Percentiles rank a stretch among this genome's conserved stretches.
Conservation (phyloP, 2,113 vertebrate species). For the Neolamprologus cancellatus region DNA sequence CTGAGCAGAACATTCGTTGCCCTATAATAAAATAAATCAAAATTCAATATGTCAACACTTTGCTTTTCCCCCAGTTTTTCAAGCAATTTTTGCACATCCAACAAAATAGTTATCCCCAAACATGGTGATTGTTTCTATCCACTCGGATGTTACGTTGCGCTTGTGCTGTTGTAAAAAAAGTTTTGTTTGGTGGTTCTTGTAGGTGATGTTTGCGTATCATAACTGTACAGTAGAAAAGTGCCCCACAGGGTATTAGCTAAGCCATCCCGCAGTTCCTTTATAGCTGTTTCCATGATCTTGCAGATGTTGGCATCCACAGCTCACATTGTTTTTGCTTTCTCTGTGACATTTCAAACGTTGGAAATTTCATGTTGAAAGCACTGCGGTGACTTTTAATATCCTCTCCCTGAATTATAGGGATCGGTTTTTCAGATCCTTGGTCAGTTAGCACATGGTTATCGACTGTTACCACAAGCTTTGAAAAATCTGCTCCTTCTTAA, state of each 20-base stretch:
- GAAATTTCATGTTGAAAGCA: background rate
- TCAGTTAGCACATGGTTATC: background rate
- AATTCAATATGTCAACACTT: background rate
- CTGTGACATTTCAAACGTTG: background rate
- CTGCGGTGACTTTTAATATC: background rate
- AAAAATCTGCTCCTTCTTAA: background rate
- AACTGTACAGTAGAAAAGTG: background rate
- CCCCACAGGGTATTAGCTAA: background rate
- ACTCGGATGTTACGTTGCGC: background rate
- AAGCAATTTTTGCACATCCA: background rate
- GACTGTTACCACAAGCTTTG: background rate
- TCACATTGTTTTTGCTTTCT: background rate
- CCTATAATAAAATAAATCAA: background rate
- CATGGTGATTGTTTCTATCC: background rate
- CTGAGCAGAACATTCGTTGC: background rate
- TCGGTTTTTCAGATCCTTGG: background rate
- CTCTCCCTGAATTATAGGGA: background rate
- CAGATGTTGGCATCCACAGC: background rate
- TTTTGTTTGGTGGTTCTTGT: background rate
- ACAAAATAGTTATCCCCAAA: background rate
- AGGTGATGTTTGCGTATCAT: background rate
- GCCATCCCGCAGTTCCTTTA: background rate
- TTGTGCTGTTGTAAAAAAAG: background rate
- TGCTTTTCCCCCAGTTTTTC: fast-evolving
- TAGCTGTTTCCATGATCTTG: background rate